Conservation (phyloP, 2,113 vertebrate genomes). For the Brevimyrus niger region DNA sequence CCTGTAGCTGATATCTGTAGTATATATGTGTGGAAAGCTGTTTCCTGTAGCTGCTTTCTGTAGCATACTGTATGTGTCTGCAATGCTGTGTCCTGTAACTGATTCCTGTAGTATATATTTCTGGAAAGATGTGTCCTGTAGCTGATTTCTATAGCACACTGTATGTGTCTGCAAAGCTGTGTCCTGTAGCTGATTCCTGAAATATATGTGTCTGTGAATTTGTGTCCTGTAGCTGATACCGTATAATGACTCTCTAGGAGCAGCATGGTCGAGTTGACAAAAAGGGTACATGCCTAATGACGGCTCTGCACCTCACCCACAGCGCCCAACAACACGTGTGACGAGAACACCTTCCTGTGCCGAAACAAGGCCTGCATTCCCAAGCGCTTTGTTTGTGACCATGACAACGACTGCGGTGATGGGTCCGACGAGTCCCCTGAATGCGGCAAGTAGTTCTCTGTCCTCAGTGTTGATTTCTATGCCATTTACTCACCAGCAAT, state of each 20-base stretch:
- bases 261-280: neutral
- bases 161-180: neutral
- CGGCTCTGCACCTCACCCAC: slow-evolving; percentile 29
- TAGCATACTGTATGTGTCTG: neutral
- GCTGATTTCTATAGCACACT: neutral
- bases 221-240: neutral
- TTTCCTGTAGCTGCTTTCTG: neutral
- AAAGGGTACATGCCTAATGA: neutral
- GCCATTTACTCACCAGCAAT: neutral
- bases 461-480: neutral
- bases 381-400: slow-evolving; percentile 87
- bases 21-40: neutral
- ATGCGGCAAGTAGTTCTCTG: slow-evolving; percentile 71
- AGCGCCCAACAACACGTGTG: slow-evolving; percentile 95
- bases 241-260: neutral
- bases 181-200: neutral
- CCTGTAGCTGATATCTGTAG: neutral
- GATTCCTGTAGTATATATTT: no score
- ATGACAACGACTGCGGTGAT: slow-evolving; percentile 92
- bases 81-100: neutral
- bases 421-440: slow-evolving; percentile 87
- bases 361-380: slow-evolving; percentile 86
- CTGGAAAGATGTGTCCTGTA: neutral
- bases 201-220: neutral
- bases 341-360: slow-evolving; percentile 87